Evolutionary conservation across 2,113 vertebrate genomes (phyloP), one percentile per base, ranked within the genome.

Genomic region (Spea bombifrons): DNA sequence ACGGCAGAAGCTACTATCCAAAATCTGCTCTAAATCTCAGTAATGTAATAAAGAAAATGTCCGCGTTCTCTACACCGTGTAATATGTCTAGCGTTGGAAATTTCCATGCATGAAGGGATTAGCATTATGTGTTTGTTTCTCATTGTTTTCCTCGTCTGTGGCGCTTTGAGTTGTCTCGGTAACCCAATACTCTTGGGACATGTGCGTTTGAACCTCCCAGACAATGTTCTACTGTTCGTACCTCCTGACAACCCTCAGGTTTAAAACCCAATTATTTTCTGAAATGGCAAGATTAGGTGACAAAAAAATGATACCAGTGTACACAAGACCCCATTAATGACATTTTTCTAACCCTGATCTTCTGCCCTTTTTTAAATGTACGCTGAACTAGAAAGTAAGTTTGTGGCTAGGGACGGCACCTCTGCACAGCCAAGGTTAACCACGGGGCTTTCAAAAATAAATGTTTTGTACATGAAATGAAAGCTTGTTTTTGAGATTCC

Each of bases 151-250:
- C 7, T 3, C 52, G 49, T 67, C 74, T 16, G 50, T 13, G 46
- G 30, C 17, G 44, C 64, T 13, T 5, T 47, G 16, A 46, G 75
- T 76, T 76, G 68, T 52, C 75, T 68, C 68, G 17, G 52, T 43
- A 76, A 76, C 55, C 55, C 57, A 76, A 57, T 66, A 59, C 75
- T 53, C 52, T 46, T 13, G 66, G 52, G 66, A 43, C 10, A 68
- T 44, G 17, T 30, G 61, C 17, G 52, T 73, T 73, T 59, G 30
- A 59, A 59, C 55, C 55, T 59, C 55, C 55, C 55, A 59, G 9
- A 59, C 12, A 59, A 9, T 13, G 12, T 12, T 59, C 55, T 59
- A 13, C 55, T 59, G 15, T 52, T 52, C 50, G 9, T 59, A 59
- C 12, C 15, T 10, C 55, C 8, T 2, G 15, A 59, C 9, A 59